phyloP scores from a whole-genome alignment of 2,888 invertebrate species.

The Hyppa rectilinea region DNA sequence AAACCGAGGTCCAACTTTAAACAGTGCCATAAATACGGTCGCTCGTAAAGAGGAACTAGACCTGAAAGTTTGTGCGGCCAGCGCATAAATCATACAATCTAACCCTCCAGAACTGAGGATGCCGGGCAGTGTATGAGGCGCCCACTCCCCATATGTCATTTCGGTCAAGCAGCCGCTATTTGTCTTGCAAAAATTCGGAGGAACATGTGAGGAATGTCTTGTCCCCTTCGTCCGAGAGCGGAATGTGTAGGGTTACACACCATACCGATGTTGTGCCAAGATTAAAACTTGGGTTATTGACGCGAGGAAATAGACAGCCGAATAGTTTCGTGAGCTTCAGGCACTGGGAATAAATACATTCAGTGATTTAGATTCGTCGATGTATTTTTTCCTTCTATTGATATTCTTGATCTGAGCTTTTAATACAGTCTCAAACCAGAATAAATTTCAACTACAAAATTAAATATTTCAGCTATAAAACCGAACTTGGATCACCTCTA shows the following conservation, averaged over 20 bases:
- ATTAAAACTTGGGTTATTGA: slow-evolving; percentile 67
- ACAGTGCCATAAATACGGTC: slow-evolving; percentile 80
- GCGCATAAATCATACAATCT: slow-evolving; percentile 76
- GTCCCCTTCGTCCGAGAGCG: slow-evolving; percentile 70
- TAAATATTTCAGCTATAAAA: background rate
- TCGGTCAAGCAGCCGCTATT: slow-evolving; percentile 86
- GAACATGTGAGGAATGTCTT: slow-evolving; percentile 84
- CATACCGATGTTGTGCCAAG: slow-evolving; percentile 62
- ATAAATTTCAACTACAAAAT: background rate
- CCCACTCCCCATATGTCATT: slow-evolving; percentile 86
- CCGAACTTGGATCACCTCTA: background rate
- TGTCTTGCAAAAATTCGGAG: slow-evolving; percentile 89
- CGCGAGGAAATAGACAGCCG: slow-evolving; percentile 29
- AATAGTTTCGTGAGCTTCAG: slow-evolving; percentile 43
- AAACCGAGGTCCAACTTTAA: slow-evolving; percentile 75
- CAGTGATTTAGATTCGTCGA: background rate
- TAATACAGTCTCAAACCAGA: background rate
- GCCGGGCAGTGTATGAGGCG: slow-evolving; percentile 82
- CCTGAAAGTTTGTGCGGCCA: slow-evolving; percentile 71
- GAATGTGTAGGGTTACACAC: slow-evolving; percentile 75
- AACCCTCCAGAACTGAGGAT: slow-evolving; percentile 75
- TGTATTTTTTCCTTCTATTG: background rate
- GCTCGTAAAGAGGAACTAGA: slow-evolving; percentile 80
- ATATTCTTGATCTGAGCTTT: background rate
- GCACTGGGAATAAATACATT: background rate